Conservation (phyloP, 2,797 vertebrate genomes). For the Poecilia gillii region DNA sequence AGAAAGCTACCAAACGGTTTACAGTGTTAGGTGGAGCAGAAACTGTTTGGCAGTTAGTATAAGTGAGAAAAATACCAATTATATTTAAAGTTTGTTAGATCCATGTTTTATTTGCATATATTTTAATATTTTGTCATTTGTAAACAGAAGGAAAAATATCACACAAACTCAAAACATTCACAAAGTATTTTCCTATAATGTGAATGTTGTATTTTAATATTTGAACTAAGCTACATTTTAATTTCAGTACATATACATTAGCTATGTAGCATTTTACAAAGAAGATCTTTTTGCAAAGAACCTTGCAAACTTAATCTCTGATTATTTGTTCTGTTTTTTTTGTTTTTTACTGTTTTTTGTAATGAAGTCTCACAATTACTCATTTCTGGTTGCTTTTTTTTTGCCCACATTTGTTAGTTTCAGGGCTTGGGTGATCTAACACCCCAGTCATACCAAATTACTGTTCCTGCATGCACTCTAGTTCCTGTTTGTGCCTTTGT, state of each 20-base stretch:
- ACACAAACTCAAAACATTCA: not conserved
- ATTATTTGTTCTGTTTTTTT: not conserved
- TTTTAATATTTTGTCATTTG: not conserved
- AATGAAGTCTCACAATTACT: not conserved
- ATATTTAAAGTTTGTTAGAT: not conserved
- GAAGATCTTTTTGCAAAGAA: not conserved
- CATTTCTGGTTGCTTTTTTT: not conserved
- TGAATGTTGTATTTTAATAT: not conserved
- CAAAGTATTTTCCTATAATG: not conserved
- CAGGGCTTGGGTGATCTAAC: not conserved
- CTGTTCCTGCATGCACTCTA: not conserved
- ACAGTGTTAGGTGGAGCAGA: not conserved
- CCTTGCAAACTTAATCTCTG: not conserved
- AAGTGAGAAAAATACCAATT: not conserved
- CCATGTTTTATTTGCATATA: not conserved
- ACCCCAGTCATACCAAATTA: not conserved
- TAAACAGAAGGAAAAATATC: not conserved
- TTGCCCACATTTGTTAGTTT: constrained; percentile 31
- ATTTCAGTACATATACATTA: not conserved
- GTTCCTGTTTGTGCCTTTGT: constrained; percentile 14
- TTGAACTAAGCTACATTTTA: not conserved
- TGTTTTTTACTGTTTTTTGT: not conserved
- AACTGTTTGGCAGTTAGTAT: not conserved
- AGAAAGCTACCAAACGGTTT: no score
- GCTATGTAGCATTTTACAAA: not conserved